A percentile compares a stretch with the other conserved stretches of the same genome.
phyloP scores from a whole-genome alignment of 1,140 invertebrate genomes.

The Maconellicoccus hirsutus region DNA sequence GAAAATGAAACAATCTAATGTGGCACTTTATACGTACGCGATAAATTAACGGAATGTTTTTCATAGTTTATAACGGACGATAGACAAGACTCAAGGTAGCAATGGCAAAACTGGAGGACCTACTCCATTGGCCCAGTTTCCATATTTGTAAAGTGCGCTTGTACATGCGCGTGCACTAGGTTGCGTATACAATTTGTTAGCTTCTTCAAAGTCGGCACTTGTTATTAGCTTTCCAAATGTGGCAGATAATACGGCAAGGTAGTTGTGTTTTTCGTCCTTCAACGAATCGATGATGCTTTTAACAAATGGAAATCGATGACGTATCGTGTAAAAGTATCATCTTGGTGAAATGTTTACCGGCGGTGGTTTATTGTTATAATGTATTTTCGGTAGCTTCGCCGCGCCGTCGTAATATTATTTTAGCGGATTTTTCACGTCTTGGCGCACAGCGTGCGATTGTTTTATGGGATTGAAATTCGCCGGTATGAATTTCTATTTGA shows the following conservation, averaged over 20 bases:
- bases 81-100: constrained; percentile 2
- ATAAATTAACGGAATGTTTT: constrained; percentile 9
- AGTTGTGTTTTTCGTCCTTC: constrained; percentile 7
- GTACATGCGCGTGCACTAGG: not conserved
- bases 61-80: constrained; percentile 3
- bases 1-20: constrained; percentile 5
- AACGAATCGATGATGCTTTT: not conserved
- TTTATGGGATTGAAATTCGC: no score
- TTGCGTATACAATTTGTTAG: not conserved
- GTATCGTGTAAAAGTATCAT: not conserved
- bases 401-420: no score
- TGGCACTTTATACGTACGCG: not conserved
- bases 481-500: no score
- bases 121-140: constrained; percentile 7
- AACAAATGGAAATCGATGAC: not conserved
- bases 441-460: no score
- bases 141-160: not conserved
- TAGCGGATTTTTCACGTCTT: no score
- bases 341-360: not conserved
- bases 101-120: not conserved
- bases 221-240: constrained; percentile 9
- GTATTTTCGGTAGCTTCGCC: no score
- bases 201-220: constrained; percentile 7
- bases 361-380: not conserved
- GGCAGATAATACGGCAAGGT: constrained; percentile 1